Conservation (phyloP, 2,113 vertebrate species). For the Fulica atra region DNA sequence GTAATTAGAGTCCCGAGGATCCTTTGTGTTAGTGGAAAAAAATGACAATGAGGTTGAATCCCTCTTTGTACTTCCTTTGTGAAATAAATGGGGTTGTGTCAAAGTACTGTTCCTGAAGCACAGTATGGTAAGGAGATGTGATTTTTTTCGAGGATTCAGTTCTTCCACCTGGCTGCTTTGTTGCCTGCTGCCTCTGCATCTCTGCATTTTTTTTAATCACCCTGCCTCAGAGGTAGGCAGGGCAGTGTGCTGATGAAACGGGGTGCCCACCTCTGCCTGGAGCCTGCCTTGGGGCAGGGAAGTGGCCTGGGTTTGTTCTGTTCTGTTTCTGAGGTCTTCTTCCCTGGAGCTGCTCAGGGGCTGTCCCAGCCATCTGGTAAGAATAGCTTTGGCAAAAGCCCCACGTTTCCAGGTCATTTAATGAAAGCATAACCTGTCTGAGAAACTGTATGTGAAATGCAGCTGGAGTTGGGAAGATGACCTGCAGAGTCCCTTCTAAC, state of each 20-base stretch:
- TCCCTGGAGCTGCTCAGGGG: background rate
- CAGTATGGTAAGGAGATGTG: background rate
- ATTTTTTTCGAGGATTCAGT: background rate
- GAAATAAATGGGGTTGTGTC: slow-evolving; percentile 40
- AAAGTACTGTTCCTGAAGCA: slow-evolving; percentile 7
- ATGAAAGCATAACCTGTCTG: background rate
- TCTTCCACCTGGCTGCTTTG: slow-evolving; percentile 4
- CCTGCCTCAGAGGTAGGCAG: background rate
- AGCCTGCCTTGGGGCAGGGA: background rate
- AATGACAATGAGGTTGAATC: slow-evolving; percentile 25
- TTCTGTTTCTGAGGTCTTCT: background rate
- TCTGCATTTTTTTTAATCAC: background rate
- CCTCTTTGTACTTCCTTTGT: slow-evolving; percentile 19
- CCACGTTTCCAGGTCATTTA: background rate
- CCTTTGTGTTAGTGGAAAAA: background rate
- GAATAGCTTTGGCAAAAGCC: background rate
- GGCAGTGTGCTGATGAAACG: background rate
- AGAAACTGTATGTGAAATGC: background rate
- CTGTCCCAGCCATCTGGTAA: background rate
- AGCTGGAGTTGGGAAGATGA: background rate
- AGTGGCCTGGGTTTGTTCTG: background rate
- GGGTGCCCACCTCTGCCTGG: accelerated
- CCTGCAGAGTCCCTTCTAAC: background rate
- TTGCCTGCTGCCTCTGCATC: slow-evolving; percentile 7
- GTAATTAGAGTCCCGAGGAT: slow-evolving; percentile 23